Evolutionary conservation across 2,888 invertebrate genomes (phyloP).

Genomic region (Hemicrepidius hirtus): DNA sequence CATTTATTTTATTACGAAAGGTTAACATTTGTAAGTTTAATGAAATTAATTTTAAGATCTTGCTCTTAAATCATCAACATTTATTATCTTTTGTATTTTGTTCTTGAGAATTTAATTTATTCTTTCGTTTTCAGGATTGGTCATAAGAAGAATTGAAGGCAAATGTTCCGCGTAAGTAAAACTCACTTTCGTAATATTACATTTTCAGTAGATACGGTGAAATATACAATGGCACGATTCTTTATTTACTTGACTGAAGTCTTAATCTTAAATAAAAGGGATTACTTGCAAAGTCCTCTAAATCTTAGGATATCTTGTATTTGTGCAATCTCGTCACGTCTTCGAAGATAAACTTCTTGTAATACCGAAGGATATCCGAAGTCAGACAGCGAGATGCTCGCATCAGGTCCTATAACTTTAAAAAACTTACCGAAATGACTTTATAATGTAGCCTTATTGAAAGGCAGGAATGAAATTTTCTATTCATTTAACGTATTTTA

Average conservation of each 20-base stretch:
- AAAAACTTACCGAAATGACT: slow-evolving; percentile 47
- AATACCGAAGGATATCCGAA: slow-evolving; percentile 58
- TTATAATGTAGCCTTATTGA: slow-evolving; percentile 48
- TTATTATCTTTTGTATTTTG: background rate
- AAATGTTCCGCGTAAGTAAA: slow-evolving; percentile 59
- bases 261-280: slow-evolving; percentile 62
- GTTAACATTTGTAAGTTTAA: too few species aligned
- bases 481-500: slow-evolving; percentile 27
- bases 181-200: slow-evolving; percentile 45
- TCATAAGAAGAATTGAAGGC: slow-evolving; percentile 39
- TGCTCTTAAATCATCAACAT: too few species aligned
- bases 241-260: slow-evolving; percentile 61
- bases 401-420: slow-evolving; percentile 43
- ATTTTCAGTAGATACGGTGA: slow-evolving; percentile 30
- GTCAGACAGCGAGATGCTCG: slow-evolving; percentile 51
- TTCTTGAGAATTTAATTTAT: background rate
- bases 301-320: slow-evolving; percentile 58
- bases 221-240: slow-evolving; percentile 50
- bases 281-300: slow-evolving; percentile 60
- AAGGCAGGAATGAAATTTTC: slow-evolving; percentile 27
- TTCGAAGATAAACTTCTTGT: slow-evolving; percentile 61
- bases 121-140: slow-evolving; percentile 36
- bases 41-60: too few species aligned
- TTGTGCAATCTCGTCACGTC: slow-evolving; percentile 57
- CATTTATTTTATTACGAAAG: too few species aligned